Evolutionary conservation across 2,113 vertebrate genomes (phyloP), one percentile per base, ranked within the genome.

Genomic region (Ailuropoda melanoleuca): DNA sequence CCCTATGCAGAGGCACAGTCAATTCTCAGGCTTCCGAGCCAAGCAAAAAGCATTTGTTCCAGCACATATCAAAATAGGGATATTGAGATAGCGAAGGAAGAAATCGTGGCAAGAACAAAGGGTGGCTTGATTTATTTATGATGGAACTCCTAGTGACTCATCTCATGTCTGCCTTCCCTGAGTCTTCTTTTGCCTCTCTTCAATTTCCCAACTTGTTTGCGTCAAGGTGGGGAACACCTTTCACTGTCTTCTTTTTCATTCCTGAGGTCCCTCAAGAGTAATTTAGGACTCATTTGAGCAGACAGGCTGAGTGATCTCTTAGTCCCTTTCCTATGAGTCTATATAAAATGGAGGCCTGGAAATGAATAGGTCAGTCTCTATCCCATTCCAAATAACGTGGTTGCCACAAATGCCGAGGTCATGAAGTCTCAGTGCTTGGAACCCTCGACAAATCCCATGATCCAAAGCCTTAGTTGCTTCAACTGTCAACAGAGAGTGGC

Each of bases 21-120:
- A 90, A 17, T 74, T 39, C 18, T 39, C 53, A 94, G 80, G 64
- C 11, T 43, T 77, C 78, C 78, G 43, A 88, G 46, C 6, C 77
- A 89, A 62, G 46, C 43, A 87, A 82, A 87, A 87, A 94, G 14
- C 14, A 1, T 82, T 80, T 81, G 31, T 68, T 74, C n/a, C 43
- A 85, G 34, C 50, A 50, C 9, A 75, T 78, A 3, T 15, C 43
- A 48, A 31, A 70, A 90, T 6, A 72, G 11, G 26, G 15, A 31
- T 60, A 85, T 8, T 70, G 72, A 95, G 46, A 89, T 43, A 80
- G 60, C 31, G 70, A 95, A 93, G 13, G 58, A 93, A 95, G n/a
- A 80, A 48, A 58, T 91, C 34, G 15, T 55, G 62, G 82, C n/a
- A 84, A 96, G 83, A 89, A 50, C 21, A 84, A 90, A 88, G 31